Evolutionary conservation across 2,113 vertebrate genomes (phyloP).

Genomic region (Onychostruthus taczanowskii): DNA sequence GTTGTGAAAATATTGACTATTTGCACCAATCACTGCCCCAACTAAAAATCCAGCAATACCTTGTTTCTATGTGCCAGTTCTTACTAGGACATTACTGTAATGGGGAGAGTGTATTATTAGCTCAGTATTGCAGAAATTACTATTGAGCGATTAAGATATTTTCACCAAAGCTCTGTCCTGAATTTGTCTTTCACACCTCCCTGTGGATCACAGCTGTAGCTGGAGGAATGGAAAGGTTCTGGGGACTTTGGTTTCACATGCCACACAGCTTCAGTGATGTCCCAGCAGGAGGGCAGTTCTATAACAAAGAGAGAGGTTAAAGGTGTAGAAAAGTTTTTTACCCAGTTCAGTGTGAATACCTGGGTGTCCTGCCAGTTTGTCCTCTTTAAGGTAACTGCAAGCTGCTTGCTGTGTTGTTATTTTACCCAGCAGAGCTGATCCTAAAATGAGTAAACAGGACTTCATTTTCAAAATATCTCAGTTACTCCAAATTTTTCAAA

Average conservation of each 20-base stretch:
- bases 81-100: neutral
- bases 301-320: neutral
- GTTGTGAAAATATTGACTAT: rapidly evolving
- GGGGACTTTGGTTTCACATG: neutral
- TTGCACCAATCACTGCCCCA: neutral
- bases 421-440: neutral
- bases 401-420: neutral
- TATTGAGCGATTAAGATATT: rapidly evolving
- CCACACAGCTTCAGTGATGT: neutral
- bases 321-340: neutral
- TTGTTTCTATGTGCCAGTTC: rapidly evolving
- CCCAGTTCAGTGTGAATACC: neutral
- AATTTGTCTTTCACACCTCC: neutral
- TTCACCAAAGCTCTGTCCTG: rapidly evolving
- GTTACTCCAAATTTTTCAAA: neutral
- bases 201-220: neutral
- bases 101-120: neutral
- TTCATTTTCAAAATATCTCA: neutral
- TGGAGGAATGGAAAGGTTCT: neutral
- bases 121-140: neutral
- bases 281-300: neutral
- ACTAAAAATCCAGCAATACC: neutral
- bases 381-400: neutral
- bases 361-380: neutral
- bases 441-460: neutral